phyloP scores from a whole-genome alignment of 1,140 invertebrate genomes.

The Drosophila tropicalis region DNA sequence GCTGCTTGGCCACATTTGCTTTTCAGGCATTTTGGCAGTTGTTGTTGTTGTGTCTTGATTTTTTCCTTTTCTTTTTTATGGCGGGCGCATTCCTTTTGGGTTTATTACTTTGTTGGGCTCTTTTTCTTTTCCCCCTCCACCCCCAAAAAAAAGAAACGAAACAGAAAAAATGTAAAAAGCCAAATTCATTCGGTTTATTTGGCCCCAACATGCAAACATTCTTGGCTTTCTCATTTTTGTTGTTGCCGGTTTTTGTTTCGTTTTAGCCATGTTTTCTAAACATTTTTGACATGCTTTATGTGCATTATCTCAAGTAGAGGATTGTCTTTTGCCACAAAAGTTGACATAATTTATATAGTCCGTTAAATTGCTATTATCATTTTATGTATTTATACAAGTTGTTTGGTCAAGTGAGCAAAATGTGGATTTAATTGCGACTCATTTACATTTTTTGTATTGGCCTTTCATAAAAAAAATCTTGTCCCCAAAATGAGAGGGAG shows the following conservation, averaged over 20 bases:
- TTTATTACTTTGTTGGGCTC: conserved; percentile 65
- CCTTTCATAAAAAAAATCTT: not conserved
- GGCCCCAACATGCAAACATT: conserved; percentile 69
- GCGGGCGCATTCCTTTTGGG: conserved; percentile 67
- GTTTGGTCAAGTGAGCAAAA: conserved; percentile 48
- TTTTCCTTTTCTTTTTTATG: conserved; percentile 20
- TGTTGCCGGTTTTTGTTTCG: conserved; percentile 4
- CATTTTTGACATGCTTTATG: conserved; percentile 75
- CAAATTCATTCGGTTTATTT: conserved; percentile 77
- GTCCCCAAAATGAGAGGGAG: conserved; percentile 19
- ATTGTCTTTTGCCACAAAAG: conserved; percentile 42
- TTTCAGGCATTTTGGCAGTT: conserved; percentile 46
- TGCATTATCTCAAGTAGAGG: conserved; percentile 64
- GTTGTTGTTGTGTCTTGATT: conserved; percentile 39
- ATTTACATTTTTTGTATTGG: conserved; percentile 46
- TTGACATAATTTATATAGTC: conserved; percentile 67
- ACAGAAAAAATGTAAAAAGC: conserved; percentile 31
- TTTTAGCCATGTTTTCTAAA: conserved; percentile 21
- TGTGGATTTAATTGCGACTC: conserved; percentile 60
- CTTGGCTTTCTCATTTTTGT: conserved; percentile 17
- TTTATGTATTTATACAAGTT: conserved; percentile 18
- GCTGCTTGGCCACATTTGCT: conserved; percentile 47
- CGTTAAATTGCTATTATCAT: conserved; percentile 27
- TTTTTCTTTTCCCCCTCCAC: conserved; percentile 4
- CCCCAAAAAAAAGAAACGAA: not conserved